Evolutionary conservation across 1,140 invertebrate genomes (phyloP).

Genomic region (Ceratosolen solmsi): DNA sequence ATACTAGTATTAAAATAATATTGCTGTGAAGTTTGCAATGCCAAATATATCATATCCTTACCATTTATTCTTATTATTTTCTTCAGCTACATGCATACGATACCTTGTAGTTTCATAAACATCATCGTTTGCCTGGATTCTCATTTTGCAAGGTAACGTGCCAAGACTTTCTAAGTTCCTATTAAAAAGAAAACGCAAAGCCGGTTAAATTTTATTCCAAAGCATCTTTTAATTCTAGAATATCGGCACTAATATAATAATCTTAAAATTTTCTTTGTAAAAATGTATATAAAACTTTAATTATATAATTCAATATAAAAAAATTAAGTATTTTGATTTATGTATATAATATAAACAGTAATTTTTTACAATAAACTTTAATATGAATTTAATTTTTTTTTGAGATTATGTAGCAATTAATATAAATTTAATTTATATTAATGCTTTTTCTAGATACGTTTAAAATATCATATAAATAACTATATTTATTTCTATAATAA

Average conservation of each 20-base stretch:
- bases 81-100: conserved; percentile 90
- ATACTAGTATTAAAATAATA: not conserved
- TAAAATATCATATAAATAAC: too few species aligned
- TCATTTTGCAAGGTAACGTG: conserved; percentile 86
- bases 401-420: not conserved
- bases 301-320: too few species aligned
- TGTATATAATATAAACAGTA: not conserved
- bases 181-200: conserved; percentile 37
- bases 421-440: too few species aligned
- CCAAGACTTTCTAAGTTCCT: conserved; percentile 86
- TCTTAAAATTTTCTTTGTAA: too few species aligned
- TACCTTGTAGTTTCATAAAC: conserved; percentile 92
- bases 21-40: not conserved
- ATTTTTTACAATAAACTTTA: not conserved
- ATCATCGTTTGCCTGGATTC: conserved; percentile 94
- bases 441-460: too few species aligned
- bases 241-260: too few species aligned
- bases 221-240: too few species aligned
- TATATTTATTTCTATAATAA: too few species aligned
- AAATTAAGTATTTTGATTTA: too few species aligned
- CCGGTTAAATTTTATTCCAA: too few species aligned
- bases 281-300: too few species aligned
- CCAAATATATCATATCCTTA: conserved; percentile 64
- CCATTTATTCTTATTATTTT: conserved; percentile 94
- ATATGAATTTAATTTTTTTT: not conserved